Base-by-base conservation (phyloP, 2,113 vertebrate genomes). In the Spea multiplicata region DNA sequence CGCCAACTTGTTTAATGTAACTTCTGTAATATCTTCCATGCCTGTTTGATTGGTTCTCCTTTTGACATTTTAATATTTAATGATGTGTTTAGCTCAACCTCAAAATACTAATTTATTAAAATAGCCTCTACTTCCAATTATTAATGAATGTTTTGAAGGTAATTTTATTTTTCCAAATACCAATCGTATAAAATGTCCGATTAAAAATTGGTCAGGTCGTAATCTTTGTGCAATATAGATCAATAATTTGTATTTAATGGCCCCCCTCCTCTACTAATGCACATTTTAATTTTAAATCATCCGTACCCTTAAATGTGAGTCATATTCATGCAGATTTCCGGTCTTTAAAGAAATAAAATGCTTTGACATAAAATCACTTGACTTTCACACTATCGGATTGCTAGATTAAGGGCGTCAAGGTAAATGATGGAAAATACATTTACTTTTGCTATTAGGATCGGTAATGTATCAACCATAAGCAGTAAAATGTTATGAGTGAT, bases 321-420 rank as follows among this genome's bases (percentile, higher is more conserved):
- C 59, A 30, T 65, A 46, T 12, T 53, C 47, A 57, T 14, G 10
- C 78, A 73, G 30, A 57, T 13, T 52, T 4, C 44, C 50, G 10
- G 44, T 14, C 53, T 61, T 73, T 7, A 8, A n/a, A 73, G 71
- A 73, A 73, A 47, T 71, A 73, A 59, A 59, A 57, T 46, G 13
- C 61, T 59, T 59, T 73, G 53, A 59, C 71, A 71, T 59, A 45
- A 73, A 59, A 61, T 73, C 30, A 57, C 45, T 73, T 61, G 52
- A 73, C 52, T 61, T 61, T 73, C 53, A 46, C 71, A 61, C 55
- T 14, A 46, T 59, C 61, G 53, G 5, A 45, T 14, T 13, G 53
- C 17, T 45, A 46, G 52, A 59, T 73, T 59, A 59, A 59, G 53
- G 53, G 10, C 53, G 59, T n/a, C 44, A 46, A 9, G 30, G 52